A percentile compares a stretch with the other conserved stretches of the same genome.
These are phyloP conservation scores for Orchestia grillus DNA, from an alignment of 1,140 invertebrate genomes.

Conservation along the genomic window DNA sequence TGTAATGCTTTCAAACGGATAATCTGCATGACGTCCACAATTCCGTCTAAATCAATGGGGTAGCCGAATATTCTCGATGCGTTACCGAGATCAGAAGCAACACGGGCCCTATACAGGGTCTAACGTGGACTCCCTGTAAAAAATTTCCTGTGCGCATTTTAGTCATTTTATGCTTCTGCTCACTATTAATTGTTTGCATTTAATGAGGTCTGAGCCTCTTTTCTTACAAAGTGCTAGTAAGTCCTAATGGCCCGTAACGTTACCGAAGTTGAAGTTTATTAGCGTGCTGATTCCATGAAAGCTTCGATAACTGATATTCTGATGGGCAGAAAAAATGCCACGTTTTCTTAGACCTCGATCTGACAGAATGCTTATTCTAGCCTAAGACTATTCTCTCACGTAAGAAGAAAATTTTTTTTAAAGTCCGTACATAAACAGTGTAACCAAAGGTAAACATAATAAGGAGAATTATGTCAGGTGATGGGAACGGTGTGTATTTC, in stretches of 20 bases:
- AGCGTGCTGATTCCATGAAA: not conserved
- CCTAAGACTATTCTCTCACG: not conserved
- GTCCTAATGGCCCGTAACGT: not conserved
- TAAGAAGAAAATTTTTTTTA: not conserved
- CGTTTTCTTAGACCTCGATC: not conserved
- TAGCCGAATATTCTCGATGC: not conserved
- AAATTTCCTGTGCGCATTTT: not conserved
- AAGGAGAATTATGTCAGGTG: too few species aligned
- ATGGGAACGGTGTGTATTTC: too few species aligned
- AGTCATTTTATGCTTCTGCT: not conserved
- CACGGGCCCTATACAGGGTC: not conserved
- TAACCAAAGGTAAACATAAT: too few species aligned
- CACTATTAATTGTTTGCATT: not conserved
- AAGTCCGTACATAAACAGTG: too few species aligned
- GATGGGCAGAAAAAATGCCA: not conserved
- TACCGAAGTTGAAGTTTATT: not conserved
- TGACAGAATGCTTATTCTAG: not conserved
- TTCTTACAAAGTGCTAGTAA: not conserved
- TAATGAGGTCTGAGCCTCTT: not conserved
- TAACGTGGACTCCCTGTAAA: not conserved
- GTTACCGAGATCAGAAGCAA: not conserved
- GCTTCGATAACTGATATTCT: not conserved
- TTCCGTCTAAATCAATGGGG: not conserved
- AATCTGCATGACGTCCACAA: constrained; percentile 26
- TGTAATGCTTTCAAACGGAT: constrained; percentile 34